Evolutionary conservation across 2,113 vertebrate genomes (phyloP).

Genomic region (Lampris incognitus): DNA sequence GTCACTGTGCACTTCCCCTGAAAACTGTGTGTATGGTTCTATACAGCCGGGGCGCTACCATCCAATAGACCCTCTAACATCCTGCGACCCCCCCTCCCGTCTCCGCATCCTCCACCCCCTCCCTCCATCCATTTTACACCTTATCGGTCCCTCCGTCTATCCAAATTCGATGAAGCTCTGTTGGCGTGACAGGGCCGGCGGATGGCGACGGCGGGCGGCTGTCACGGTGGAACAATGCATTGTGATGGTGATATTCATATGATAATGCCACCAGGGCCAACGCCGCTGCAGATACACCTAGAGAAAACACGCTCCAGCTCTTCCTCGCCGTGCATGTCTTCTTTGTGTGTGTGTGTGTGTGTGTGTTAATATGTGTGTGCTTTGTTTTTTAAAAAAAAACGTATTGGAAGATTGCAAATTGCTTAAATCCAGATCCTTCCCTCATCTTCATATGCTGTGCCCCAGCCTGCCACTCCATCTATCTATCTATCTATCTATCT

Average conservation of each 20-base stretch:
- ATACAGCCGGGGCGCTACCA: too few relatives aligned
- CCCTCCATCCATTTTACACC: slow-evolving; percentile 71
- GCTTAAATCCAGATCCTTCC: slow-evolving; percentile 60
- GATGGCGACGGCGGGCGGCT: slow-evolving; percentile 66
- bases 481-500: neutral
- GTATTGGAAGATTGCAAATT: slow-evolving; percentile 55
- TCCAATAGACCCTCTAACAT: too few relatives aligned
- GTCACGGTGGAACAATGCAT: slow-evolving; percentile 77
- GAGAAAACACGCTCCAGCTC: slow-evolving; percentile 27
- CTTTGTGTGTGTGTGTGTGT: neutral
- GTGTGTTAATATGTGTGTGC: slow-evolving; percentile 33
- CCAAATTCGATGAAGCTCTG: slow-evolving; percentile 74
- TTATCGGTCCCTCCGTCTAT: slow-evolving; percentile 78
- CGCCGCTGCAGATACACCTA: slow-evolving; percentile 53
- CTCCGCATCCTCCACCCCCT: neutral
- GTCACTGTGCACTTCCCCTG: too few relatives aligned
- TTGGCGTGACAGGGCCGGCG: slow-evolving; percentile 73
- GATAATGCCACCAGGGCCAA: slow-evolving; percentile 77
- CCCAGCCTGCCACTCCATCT: slow-evolving; percentile 49
- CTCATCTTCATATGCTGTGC: slow-evolving; percentile 29
- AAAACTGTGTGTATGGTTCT: too few relatives aligned
- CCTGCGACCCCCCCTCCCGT: slow-evolving; percentile 28
- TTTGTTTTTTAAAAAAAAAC: slow-evolving; percentile 33
- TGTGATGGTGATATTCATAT: slow-evolving; percentile 80
- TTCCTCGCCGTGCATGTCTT: slow-evolving; percentile 3